Percentiles rank a stretch among this genome's conserved stretches.
phyloP scores from a whole-genome alignment of 2,797 vertebrate species.

The Fistularia commersonii region DNA sequence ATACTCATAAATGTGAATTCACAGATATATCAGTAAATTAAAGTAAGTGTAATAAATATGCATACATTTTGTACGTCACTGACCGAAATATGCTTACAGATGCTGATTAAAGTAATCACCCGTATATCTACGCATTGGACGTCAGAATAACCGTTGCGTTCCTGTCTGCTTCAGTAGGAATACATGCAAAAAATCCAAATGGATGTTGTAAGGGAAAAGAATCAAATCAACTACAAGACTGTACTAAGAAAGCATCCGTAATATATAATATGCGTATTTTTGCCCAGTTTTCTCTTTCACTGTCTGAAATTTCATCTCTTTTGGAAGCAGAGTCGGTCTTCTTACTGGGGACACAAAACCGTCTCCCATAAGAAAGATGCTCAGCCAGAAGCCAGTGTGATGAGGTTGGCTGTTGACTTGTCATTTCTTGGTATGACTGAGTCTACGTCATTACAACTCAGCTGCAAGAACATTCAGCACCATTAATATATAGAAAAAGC shows the following conservation, averaged over 20 bases:
- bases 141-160: too few species aligned
- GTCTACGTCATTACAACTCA: conserved; percentile 22
- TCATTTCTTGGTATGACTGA: conserved; percentile 50
- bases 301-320: background rate
- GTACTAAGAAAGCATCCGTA: conserved; percentile 8
- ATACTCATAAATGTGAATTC: too few species aligned
- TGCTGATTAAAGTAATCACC: too few species aligned
- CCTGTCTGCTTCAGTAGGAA: too few species aligned
- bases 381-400: conserved; percentile 34
- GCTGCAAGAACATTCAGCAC: conserved; percentile 6
- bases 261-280: conserved; percentile 9
- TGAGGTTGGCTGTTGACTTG: conserved; percentile 31
- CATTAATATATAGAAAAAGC: conserved; percentile 6
- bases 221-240: conserved; percentile 9
- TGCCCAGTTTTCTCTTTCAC: background rate
- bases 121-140: too few species aligned
- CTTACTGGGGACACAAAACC: conserved; percentile 16
- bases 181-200: too few species aligned
- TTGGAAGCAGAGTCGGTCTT: conserved; percentile 3
- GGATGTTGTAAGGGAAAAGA: too few species aligned
- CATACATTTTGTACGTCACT: too few species aligned
- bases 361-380: conserved; percentile 20
- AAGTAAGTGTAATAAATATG: too few species aligned
- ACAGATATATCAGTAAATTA: too few species aligned
- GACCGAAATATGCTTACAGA: too few species aligned